These are phyloP conservation scores for Epizoanthus rinbou DNA, from an alignment of 92 coral and sea anemone species.

Conservation along the genomic window DNA sequence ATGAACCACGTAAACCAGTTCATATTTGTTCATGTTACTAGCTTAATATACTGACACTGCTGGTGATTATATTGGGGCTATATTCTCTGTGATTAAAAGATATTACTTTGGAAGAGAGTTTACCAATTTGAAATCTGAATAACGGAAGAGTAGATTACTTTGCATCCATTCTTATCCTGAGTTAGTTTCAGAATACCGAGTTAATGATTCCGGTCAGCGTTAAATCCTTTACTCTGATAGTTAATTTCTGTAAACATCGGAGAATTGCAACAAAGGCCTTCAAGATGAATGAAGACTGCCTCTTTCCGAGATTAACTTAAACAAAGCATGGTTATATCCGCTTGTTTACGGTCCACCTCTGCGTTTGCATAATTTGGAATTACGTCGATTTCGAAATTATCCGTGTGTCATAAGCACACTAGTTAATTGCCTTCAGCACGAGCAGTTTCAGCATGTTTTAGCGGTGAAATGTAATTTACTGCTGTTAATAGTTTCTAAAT, in stretches of 20 bases:
- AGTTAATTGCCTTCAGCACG: neutral
- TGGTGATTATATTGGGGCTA: too few relatives aligned
- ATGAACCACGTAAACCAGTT: too few relatives aligned
- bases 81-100: too few relatives aligned
- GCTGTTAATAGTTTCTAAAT: neutral
- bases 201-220: neutral
- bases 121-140: too few relatives aligned
- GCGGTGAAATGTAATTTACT: neutral
- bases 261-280: neutral
- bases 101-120: too few relatives aligned
- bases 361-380: neutral
- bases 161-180: too few relatives aligned
- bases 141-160: too few relatives aligned
- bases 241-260: neutral
- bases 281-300: neutral
- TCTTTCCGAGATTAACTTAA: slow-evolving; percentile 1
- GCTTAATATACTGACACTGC: too few relatives aligned
- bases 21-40: too few relatives aligned
- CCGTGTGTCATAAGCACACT: neutral
- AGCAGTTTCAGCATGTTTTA: neutral
- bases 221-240: neutral
- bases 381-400: neutral
- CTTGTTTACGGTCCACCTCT: neutral
- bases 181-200: neutral
- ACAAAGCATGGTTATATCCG: neutral